phyloP scores from a whole-genome alignment of 2,113 vertebrate genomes.

The Vulpes vulpes region DNA sequence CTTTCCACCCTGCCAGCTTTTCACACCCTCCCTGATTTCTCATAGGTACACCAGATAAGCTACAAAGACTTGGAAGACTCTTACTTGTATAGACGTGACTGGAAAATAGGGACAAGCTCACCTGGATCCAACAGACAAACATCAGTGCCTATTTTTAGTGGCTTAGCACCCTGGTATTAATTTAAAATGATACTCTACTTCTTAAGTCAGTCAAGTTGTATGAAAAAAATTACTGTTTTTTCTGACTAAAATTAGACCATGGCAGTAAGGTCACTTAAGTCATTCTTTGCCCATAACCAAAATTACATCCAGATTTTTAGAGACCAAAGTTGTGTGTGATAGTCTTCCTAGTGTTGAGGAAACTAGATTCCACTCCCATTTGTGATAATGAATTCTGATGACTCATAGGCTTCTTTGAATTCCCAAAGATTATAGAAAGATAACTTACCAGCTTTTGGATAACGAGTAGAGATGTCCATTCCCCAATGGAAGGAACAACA shows the following conservation, averaged over 20 bases:
- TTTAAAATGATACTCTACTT: constrained; percentile 19
- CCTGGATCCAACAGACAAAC: background rate
- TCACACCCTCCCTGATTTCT: background rate
- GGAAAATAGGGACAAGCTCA: background rate
- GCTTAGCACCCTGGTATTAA: background rate
- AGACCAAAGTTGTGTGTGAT: background rate
- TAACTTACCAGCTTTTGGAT: background rate
- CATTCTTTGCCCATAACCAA: constrained; percentile 24
- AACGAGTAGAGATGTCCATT: background rate
- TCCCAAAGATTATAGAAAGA: constrained; percentile 46
- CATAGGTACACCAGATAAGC: constrained; percentile 25
- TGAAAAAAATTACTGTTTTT: background rate
- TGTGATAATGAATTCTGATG: constrained; percentile 61
- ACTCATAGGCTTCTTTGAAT: constrained; percentile 53
- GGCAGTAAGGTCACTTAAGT: background rate
- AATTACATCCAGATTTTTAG: background rate
- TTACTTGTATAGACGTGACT: background rate
- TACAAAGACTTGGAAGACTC: constrained; percentile 33
- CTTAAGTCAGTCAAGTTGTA: background rate
- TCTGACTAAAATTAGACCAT: background rate
- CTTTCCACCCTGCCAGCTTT: background rate
- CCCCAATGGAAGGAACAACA: background rate
- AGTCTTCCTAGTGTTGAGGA: constrained; percentile 63
- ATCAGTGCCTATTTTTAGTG: background rate
- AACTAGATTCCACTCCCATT: constrained; percentile 53